These are phyloP conservation scores for Leptopilina drosophilae DNA, from an alignment of 2,888 invertebrate species.

Conservation along the genomic window DNA sequence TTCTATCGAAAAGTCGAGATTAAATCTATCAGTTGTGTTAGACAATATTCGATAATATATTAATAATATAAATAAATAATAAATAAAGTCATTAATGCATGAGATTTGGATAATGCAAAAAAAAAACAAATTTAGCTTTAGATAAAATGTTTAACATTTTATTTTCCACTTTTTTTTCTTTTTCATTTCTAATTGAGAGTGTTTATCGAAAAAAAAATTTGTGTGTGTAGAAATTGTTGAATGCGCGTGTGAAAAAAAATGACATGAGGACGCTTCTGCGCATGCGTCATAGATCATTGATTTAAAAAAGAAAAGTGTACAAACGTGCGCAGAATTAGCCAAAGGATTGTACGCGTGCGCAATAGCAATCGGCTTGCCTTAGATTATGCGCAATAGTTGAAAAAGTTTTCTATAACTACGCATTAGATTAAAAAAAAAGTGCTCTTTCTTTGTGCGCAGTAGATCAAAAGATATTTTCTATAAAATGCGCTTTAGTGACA, in stretches of 20 bases:
- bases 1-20: not conserved
- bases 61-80: too few species aligned
- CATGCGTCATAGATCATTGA: not conserved
- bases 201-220: not conserved
- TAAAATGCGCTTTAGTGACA: too few species aligned
- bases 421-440: too few species aligned
- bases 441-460: too few species aligned
- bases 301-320: too few species aligned
- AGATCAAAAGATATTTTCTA: too few species aligned
- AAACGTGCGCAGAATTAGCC: too few species aligned
- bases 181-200: not conserved
- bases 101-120: constrained; percentile 9
- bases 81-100: constrained; percentile 6
- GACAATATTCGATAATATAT: constrained; percentile 8
- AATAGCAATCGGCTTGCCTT: too few species aligned
- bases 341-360: too few species aligned
- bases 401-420: too few species aligned
- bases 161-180: constrained; percentile 12
- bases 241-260: not conserved
- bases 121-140: constrained; percentile 8
- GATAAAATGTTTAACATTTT: constrained; percentile 29
- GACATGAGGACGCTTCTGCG: not conserved
- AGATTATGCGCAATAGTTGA: too few species aligned
- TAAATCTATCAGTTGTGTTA: constrained; percentile 22
- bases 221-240: not conserved